Conservation (phyloP, 2,113 vertebrate species). For the Phocoena phocoena region DNA sequence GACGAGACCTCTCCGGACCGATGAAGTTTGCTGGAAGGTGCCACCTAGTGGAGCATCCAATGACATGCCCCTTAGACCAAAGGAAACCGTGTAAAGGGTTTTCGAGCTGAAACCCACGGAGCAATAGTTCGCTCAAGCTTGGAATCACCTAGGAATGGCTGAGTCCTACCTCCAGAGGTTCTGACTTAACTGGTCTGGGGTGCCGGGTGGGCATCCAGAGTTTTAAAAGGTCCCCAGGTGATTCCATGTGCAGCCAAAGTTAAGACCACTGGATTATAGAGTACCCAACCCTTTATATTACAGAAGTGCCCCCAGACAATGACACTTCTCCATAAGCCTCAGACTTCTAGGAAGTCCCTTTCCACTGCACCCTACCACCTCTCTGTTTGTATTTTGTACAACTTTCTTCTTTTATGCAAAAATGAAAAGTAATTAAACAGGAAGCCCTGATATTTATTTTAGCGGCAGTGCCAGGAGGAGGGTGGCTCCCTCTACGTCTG, state of each 20-base stretch:
- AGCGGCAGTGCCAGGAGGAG: background rate
- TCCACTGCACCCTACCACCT: background rate
- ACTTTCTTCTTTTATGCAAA: background rate
- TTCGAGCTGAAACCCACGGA: background rate
- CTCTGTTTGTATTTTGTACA: background rate
- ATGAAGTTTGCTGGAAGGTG: slow-evolving; percentile 79
- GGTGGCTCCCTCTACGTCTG: background rate
- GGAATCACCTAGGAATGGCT: background rate
- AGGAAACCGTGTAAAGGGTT: background rate
- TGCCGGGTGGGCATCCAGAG: background rate
- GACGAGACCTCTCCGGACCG: background rate
- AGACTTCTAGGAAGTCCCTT: background rate
- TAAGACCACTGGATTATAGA: background rate
- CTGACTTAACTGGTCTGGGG: background rate
- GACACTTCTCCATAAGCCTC: background rate
- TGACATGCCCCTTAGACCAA: background rate
- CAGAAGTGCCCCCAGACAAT: background rate
- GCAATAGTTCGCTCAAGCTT: background rate
- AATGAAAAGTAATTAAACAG: slow-evolving; percentile 10
- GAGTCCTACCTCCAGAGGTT: background rate
- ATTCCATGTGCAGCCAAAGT: background rate
- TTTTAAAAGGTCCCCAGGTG: background rate
- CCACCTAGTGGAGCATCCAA: slow-evolving; percentile 81
- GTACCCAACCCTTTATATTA: background rate
- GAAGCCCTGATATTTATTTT: slow-evolving; percentile 26